These are phyloP conservation scores for Albula glossodonta DNA, from an alignment of 2,113 vertebrate genomes.

Conservation along the genomic window DNA sequence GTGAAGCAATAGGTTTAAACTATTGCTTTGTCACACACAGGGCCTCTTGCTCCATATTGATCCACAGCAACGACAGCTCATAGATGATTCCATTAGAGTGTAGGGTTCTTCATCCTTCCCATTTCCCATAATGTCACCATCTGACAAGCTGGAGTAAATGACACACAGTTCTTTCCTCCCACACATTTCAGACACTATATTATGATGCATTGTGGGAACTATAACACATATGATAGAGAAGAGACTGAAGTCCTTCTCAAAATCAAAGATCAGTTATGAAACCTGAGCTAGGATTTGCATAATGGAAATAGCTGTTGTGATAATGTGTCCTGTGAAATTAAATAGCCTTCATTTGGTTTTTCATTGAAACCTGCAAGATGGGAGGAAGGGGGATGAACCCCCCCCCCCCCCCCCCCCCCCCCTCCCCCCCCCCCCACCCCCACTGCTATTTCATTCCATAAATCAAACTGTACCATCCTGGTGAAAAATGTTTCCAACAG, in stretches of 20 bases:
- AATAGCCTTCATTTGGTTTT: background rate
- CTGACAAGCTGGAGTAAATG: background rate
- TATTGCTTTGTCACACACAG: background rate
- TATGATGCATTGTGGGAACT: background rate
- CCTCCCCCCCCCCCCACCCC: background rate
- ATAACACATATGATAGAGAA: background rate
- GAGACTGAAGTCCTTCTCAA: too few species aligned
- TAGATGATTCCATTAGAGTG: background rate
- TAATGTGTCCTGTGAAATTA: background rate
- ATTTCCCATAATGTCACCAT: background rate
- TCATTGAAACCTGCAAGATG: too few species aligned
- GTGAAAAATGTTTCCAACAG: background rate
- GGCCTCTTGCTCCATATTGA: background rate
- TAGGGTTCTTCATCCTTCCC: background rate
- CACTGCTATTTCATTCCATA: background rate
- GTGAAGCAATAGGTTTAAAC: background rate
- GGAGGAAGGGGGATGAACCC: too few species aligned
- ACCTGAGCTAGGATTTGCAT: background rate
- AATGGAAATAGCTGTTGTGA: background rate
- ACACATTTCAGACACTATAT: background rate
- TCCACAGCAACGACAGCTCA: background rate
- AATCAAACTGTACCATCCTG: background rate
- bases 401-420: too few species aligned
- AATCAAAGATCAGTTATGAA: background rate
- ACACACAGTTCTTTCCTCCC: background rate